Evolutionary conservation across 1,140 invertebrate genomes (phyloP).

Genomic region (Trachymyrmex cornetzi): DNA sequence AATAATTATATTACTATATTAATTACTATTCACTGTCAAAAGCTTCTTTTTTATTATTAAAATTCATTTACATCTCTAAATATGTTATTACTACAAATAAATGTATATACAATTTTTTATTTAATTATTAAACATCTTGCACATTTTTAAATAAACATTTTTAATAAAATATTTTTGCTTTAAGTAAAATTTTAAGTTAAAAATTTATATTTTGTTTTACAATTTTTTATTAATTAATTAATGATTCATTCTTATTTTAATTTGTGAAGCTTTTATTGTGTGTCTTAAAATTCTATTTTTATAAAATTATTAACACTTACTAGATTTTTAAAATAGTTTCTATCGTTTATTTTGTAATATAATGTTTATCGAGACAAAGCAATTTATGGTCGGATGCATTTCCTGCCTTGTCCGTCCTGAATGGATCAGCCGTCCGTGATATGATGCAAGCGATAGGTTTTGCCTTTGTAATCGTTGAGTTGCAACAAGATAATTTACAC

Average conservation of each 20-base stretch:
- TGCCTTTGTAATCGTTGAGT: slow-evolving; percentile 38
- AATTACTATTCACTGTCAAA: no score
- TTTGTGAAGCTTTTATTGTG: background rate
- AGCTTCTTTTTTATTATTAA: no score
- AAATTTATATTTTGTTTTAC: background rate
- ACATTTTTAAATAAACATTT: no score
- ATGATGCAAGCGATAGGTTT: slow-evolving; percentile 51
- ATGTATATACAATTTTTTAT: background rate
- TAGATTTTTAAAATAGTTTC: slow-evolving; percentile 12
- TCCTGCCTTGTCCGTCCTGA: slow-evolving; percentile 26
- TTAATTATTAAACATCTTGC: background rate
- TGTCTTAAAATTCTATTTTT: background rate
- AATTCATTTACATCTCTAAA: no score
- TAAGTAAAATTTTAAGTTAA: background rate
- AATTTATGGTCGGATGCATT: slow-evolving; percentile 9
- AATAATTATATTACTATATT: no score
- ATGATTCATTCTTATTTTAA: background rate
- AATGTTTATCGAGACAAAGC: slow-evolving; percentile 20
- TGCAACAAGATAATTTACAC: slow-evolving; percentile 25
- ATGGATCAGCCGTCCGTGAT: slow-evolving; percentile 51
- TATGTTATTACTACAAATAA: no score
- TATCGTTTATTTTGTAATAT: slow-evolving; percentile 10
- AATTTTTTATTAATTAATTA: background rate
- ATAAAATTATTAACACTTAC: background rate
- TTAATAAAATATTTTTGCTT: background rate